A percentile compares a stretch with the other conserved stretches of the same genome.
Conservation (phyloP, 1,140 invertebrate species). For the Diorhabda sublineata region DNA sequence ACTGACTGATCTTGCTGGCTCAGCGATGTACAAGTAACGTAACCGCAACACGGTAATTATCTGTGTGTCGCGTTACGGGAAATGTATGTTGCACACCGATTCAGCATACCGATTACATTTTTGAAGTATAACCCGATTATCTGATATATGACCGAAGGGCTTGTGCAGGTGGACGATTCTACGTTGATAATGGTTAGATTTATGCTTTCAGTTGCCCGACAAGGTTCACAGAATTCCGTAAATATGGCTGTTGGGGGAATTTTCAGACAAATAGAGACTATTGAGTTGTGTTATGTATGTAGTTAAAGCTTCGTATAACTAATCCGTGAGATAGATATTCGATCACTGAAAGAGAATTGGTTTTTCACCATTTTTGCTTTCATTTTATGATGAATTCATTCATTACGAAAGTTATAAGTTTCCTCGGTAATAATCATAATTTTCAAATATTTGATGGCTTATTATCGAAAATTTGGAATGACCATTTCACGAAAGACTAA, state of each 20-base stretch:
- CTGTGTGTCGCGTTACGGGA: constrained; percentile 1
- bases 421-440: too few species aligned
- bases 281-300: background rate
- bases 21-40: background rate
- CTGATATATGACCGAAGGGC: background rate
- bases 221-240: background rate
- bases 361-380: background rate
- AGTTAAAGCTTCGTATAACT: background rate
- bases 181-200: background rate
- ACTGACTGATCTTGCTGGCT: background rate
- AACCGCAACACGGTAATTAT: background rate
- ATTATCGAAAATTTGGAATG: too few species aligned
- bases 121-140: background rate
- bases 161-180: background rate
- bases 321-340: background rate
- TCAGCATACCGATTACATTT: constrained; percentile 2
- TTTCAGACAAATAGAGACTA: background rate
- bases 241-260: constrained; percentile 1
- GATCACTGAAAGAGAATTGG: background rate
- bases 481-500: too few species aligned
- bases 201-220: background rate
- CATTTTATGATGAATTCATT: background rate
- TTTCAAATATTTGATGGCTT: too few species aligned
- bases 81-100: background rate
- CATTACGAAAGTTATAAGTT: too few species aligned